Evolutionary conservation across 1,140 invertebrate species (phyloP).

Genomic region (Cotesia glomerata): DNA sequence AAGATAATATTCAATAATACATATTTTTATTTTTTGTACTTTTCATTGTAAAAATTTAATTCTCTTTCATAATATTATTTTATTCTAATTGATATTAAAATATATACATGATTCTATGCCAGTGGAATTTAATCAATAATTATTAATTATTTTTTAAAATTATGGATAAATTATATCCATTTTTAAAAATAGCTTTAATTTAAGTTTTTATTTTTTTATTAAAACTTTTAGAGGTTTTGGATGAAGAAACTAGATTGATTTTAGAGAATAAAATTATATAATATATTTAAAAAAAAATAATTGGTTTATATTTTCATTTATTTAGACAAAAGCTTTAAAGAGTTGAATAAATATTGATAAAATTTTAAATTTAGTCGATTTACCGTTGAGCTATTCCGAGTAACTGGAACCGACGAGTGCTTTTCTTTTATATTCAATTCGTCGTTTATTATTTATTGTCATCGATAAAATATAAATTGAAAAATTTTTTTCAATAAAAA

Average conservation of each 20-base stretch:
- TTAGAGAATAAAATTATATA: no score
- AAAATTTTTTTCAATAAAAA: not conserved
- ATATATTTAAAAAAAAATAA: no score
- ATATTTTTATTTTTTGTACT: not conserved
- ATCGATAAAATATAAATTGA: not conserved
- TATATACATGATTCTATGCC: no score
- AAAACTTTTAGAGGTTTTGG: no score
- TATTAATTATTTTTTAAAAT: no score
- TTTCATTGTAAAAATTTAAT: not conserved
- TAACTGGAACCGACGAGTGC: not conserved
- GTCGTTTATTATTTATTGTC: not conserved
- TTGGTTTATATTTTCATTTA: not conserved
- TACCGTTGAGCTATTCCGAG: not conserved
- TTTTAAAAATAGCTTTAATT: no score
- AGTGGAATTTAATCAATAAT: no score
- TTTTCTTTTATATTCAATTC: not conserved
- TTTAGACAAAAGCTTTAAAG: not conserved
- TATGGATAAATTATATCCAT: no score
- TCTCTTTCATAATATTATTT: not conserved
- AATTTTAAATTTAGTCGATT: not conserved
- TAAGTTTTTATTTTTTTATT: no score
- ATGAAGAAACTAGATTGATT: no score
- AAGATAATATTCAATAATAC: not conserved
- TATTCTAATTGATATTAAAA: no score
- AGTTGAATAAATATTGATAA: conserved; percentile 1